Evolutionary conservation across 2,797 vertebrate genomes (phyloP).

Genomic region (Saguinus oedipus): DNA sequence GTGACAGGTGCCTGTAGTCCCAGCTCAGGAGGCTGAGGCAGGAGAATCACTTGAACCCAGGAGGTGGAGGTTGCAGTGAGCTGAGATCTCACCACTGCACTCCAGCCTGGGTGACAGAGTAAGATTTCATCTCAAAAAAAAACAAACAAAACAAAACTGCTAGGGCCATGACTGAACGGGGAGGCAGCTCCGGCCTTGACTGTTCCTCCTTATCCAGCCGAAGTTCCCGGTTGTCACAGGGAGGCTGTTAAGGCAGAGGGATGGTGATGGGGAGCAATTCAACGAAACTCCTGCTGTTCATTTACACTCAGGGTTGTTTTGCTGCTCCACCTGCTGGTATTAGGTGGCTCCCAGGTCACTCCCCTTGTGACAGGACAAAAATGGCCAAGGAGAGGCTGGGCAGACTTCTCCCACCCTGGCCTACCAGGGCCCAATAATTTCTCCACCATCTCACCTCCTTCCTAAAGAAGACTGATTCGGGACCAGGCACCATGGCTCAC

Average conservation of each 20-base stretch:
- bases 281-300: neutral
- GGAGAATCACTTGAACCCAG: neutral
- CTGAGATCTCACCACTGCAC: neutral
- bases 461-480: neutral
- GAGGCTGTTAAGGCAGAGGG: neutral
- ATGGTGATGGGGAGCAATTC: neutral
- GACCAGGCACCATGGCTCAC: neutral
- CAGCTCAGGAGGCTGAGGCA: neutral
- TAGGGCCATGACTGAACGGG: neutral
- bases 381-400: neutral
- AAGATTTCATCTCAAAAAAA: neutral
- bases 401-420: fast-evolving
- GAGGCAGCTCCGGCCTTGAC: no score
- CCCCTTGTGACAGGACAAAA: neutral
- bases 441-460: neutral
- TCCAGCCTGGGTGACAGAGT: neutral
- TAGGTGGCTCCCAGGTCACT: neutral
- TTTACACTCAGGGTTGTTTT: neutral
- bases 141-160: neutral
- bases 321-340: neutral
- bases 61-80: neutral
- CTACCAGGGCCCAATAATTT: neutral
- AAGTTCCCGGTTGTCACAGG: neutral
- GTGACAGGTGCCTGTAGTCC: neutral
- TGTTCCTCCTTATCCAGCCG: neutral